Percentiles rank a stretch among this genome's conserved stretches.
Conservation (phyloP, 2,113 vertebrate genomes). For the Cryptotis parvus region DNA sequence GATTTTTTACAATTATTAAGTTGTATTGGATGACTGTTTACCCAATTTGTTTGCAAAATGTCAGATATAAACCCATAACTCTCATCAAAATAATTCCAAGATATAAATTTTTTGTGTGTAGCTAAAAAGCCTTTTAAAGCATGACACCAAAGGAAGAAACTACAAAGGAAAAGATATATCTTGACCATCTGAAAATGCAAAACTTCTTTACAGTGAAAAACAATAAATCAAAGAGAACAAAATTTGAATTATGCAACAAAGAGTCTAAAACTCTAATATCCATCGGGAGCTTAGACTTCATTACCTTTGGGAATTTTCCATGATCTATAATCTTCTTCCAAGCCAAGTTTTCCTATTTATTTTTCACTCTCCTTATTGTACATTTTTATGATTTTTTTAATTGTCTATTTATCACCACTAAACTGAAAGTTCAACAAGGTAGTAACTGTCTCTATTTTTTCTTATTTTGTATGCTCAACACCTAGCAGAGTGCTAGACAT, state of each 20-base stretch:
- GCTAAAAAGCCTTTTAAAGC: background rate
- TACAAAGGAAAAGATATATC: conserved; percentile 30
- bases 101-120: background rate
- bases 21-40: conserved; percentile 3
- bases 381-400: background rate
- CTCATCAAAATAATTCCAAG: conserved; percentile 43
- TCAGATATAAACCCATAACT: conserved; percentile 22
- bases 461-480: background rate
- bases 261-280: background rate
- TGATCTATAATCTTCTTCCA: background rate
- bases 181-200: conserved; percentile 13
- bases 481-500: conserved; percentile 11
- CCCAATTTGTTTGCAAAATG: background rate
- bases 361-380: background rate
- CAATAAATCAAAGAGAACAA: conserved; percentile 14
- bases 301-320: background rate
- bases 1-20: conserved; percentile 6
- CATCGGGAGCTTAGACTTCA: background rate
- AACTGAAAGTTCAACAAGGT: conserved; percentile 3
- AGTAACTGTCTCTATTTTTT: background rate
- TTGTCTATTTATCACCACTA: background rate
- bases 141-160: conserved; percentile 9
- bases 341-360: conserved; percentile 7
- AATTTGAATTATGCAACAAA: conserved; percentile 19
- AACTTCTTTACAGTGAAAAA: background rate